Conservation (phyloP, 2,113 vertebrate genomes). For the Rhipidura dahli region DNA sequence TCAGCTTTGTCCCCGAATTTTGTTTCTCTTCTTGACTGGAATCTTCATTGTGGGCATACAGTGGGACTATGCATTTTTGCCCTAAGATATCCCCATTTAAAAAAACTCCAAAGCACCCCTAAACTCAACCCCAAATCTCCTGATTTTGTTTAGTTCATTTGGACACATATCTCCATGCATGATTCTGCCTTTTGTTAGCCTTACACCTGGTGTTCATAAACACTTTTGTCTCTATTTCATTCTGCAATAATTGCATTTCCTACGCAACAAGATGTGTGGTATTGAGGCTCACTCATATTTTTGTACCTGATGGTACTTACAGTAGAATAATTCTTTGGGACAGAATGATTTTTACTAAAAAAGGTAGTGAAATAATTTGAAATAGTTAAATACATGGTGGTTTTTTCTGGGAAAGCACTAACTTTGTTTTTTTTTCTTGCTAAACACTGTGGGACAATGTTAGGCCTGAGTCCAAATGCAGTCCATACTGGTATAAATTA, state of each 20-base stretch:
- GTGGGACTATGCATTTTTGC: neutral
- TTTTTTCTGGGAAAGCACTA: neutral
- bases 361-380: neutral
- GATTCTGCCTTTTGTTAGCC: neutral
- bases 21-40: neutral
- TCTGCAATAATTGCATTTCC: neutral
- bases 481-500: neutral
- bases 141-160: neutral
- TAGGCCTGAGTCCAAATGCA: neutral
- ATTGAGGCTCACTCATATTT: neutral
- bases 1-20: neutral
- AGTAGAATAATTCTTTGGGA: neutral
- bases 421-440: neutral
- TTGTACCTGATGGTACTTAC: neutral
- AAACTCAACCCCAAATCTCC: neutral
- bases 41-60: neutral
- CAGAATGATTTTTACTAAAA: neutral
- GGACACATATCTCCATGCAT: neutral
- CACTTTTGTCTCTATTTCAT: neutral
- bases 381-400: fast-evolving
- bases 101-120: neutral
- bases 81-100: neutral
- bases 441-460: neutral
- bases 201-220: neutral
- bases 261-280: neutral